These are phyloP conservation scores for Peromyscus attwateri DNA, from an alignment of 2,797 vertebrate genomes.

Conservation along the genomic window DNA sequence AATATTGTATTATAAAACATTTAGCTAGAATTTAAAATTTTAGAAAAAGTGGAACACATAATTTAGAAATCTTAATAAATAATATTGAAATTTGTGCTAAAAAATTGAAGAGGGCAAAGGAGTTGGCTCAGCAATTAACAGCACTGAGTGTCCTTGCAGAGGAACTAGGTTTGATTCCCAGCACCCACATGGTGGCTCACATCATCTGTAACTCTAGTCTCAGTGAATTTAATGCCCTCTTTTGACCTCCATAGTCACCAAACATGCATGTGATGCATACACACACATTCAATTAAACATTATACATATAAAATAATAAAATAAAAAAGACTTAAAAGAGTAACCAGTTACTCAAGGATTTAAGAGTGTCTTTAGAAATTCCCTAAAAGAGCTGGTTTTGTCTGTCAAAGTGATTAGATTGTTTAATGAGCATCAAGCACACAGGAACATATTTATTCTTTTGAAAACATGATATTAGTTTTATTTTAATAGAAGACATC, in stretches of 20 bases:
- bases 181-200: not conserved
- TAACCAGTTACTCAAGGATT: not conserved
- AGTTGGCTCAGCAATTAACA: not conserved
- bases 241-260: not conserved
- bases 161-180: not conserved
- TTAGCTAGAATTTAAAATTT: not conserved
- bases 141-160: not conserved
- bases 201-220: not conserved
- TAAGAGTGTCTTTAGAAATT: not conserved
- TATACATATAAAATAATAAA: not conserved
- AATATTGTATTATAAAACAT: not conserved
- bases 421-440: not conserved
- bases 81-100: not conserved
- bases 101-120: not conserved
- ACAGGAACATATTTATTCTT: not conserved
- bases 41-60: not conserved
- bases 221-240: not conserved
- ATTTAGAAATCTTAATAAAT: not conserved
- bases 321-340: not conserved
- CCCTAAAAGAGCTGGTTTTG: not conserved
- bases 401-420: not conserved
- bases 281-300: not conserved
- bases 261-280: not conserved
- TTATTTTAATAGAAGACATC: constrained; percentile 39
- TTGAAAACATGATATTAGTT: constrained; percentile 33